Percentiles rank a stretch among this genome's conserved stretches.
phyloP scores from a whole-genome alignment of 2,113 vertebrate species.

The Boulengeromyrus knoepffleri region DNA sequence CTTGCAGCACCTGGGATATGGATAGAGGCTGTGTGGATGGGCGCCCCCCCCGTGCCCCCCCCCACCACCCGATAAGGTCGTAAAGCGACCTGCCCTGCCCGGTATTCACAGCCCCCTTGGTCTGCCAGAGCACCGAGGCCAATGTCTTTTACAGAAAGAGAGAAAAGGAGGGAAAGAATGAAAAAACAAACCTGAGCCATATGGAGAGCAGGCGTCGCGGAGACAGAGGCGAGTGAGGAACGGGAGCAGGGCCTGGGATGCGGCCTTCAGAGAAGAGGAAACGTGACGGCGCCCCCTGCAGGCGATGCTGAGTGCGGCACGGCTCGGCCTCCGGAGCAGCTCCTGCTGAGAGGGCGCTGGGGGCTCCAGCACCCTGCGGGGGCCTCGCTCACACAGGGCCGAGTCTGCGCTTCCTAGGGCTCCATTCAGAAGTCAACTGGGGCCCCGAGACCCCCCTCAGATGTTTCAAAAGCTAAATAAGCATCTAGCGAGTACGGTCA shows the following conservation, averaged over 20 bases:
- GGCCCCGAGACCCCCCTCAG: not conserved
- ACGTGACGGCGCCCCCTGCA: not conserved
- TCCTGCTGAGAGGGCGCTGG: too few relatives aligned
- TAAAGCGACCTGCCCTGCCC: constrained; percentile 36
- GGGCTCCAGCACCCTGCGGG: not conserved
- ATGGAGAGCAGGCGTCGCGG: not conserved
- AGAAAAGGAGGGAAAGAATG: not conserved
- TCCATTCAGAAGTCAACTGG: not conserved
- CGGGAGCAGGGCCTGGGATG: not conserved
- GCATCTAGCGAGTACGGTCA: not conserved
- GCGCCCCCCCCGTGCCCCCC: constrained; percentile 35
- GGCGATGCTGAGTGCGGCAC: too few relatives aligned
- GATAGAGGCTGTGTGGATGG: not conserved
- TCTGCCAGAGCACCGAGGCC: constrained; percentile 23
- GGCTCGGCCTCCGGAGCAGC: too few relatives aligned
- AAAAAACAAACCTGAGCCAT: not conserved
- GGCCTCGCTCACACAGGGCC: not conserved
- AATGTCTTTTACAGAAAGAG: constrained; percentile 6
- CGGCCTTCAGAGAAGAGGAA: not conserved
- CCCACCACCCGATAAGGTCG: constrained; percentile 23
- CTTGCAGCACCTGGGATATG: too few relatives aligned
- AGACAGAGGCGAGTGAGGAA: not conserved
- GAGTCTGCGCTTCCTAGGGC: too few relatives aligned
- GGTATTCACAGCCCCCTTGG: constrained; percentile 42
- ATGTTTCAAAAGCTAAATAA: not conserved